Evolutionary conservation across 2,888 invertebrate species (phyloP), one percentile per base, ranked within the genome.

Genomic region (Parochlus steinenii): DNA sequence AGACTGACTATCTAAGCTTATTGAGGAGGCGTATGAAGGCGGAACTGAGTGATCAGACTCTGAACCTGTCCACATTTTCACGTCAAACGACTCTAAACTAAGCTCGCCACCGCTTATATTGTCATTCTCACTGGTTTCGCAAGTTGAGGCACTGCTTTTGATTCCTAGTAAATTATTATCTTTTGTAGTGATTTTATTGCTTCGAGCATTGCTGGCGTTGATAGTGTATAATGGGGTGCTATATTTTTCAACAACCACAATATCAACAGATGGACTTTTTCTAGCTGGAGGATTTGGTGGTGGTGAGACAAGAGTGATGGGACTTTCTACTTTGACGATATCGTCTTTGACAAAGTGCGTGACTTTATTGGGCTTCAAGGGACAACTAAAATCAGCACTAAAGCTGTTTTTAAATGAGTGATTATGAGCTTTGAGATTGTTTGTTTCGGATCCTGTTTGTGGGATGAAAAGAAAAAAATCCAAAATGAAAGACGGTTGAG

Each of bases 1-100:
- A 6, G 68, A 62, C 33, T 65, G 65, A 42, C 69, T 69, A 40
- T 72, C 72, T 28, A 67, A 58, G 28, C 70, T 70, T 26, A 70
- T 61, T 40, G 69, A 70, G 7, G 71, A 71, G 7, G 68, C 67
- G 69, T 69, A 70, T 2, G 71, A 71, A 41, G 69, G 70, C 12
- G 28, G 28, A 35, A 71, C 65, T 1, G 71, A 71, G 31, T 64
- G 65, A 40, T 71, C 69, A 2, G 71, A 71, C 37, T 67, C 71
- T 58, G 60, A 62, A 31, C 59, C 52, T 39, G 58, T 53, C 38
- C 56, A 59, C 41, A 56, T 51, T 25, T 54, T 51, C 51, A 58
- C 54, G 39, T 61, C 60, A 8, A 56, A 56, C 3, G 70, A 69
- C 44, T 71, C 71, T 39, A 68, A 50, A 46, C 71, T 71, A 11